Conservation (phyloP, 2,113 vertebrate species). For the Pelecanus crispus region DNA sequence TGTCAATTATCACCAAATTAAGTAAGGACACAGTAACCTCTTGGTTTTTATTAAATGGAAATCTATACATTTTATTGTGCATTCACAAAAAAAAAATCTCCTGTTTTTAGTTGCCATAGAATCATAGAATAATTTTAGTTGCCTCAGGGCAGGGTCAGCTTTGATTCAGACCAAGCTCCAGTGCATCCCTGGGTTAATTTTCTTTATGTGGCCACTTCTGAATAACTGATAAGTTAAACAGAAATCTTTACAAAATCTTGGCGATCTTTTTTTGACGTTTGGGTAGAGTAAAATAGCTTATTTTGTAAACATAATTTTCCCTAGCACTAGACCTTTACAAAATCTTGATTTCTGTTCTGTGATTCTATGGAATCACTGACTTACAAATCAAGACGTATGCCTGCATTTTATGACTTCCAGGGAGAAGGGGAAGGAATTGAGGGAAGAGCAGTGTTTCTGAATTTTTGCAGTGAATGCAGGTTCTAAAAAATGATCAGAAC, state of each 20-base stretch:
- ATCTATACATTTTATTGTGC: not conserved
- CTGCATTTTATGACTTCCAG: not conserved
- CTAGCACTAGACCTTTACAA: not conserved
- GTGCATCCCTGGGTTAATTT: not conserved
- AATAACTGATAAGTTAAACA: not conserved
- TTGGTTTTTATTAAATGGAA: not conserved
- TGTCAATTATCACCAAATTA: not conserved
- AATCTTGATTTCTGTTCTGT: not conserved
- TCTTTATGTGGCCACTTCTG: not conserved
- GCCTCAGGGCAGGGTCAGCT: not conserved
- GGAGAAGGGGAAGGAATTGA: not conserved
- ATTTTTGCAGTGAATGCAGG: not conserved
- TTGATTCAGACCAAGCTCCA: not conserved
- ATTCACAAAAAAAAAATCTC: not conserved
- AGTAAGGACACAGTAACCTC: not conserved
- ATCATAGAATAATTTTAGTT: not conserved
- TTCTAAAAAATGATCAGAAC: constrained; percentile 27
- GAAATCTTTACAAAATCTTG: not conserved
- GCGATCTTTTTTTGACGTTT: not conserved
- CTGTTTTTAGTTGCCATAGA: not conserved
- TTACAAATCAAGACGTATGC: not conserved
- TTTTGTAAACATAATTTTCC: not conserved
- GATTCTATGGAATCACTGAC: not conserved
- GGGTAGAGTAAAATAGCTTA: not conserved
- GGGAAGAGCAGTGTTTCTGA: not conserved